Evolutionary conservation across 2,797 vertebrate species (phyloP), one percentile per base, ranked within the genome.

Genomic region (Sebastes hopkinsi): DNA sequence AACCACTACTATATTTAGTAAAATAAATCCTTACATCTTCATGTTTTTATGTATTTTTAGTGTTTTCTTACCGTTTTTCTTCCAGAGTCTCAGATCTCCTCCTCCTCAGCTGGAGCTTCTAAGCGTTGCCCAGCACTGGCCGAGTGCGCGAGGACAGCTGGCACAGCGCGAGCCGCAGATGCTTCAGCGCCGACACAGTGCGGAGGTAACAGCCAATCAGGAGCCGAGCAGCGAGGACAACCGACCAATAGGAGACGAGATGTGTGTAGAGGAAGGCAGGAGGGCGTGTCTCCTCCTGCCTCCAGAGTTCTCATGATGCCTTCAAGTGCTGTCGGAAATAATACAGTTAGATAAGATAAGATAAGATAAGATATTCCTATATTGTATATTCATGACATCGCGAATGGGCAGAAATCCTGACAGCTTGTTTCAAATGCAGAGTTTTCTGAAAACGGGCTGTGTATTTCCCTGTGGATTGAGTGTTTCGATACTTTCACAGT

Each of bases 121-220:
- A 74, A 73, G 66, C 32, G 85, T 81, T 80, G 79, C 81, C 87
- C 86, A 84, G 90, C 88, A 75, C 70, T 11, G 79, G 77, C 82
- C 38, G 72, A 90, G 87, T 89, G 88, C 71, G 9, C 61, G 80
- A 52, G 85, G 92, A 94, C 94, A 95, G 94, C 93, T 95, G 94
- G 90, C 90, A 88, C 86, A 77, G 88, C 72, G 61, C 84, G 34
- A 93, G 84, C 76, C 89, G 77, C 93, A 93, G 93, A 94, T 73
- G 94, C 93, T 92, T 60, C 75, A 23, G 11, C 7, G 56, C 54
- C 32, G 66, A 73, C 56, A 8, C 71, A 20, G 7, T 38, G 36
- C 13, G 36, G 36, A 38, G 13, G 13, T 46, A 22, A 14, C 75
- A 85, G 72, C 92, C 92, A 94, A 92, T 94, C 82, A 81, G 70